These are phyloP conservation scores for Microcebus lehilahytsara DNA, from an alignment of 2,113 vertebrate species.

Conservation along the genomic window DNA sequence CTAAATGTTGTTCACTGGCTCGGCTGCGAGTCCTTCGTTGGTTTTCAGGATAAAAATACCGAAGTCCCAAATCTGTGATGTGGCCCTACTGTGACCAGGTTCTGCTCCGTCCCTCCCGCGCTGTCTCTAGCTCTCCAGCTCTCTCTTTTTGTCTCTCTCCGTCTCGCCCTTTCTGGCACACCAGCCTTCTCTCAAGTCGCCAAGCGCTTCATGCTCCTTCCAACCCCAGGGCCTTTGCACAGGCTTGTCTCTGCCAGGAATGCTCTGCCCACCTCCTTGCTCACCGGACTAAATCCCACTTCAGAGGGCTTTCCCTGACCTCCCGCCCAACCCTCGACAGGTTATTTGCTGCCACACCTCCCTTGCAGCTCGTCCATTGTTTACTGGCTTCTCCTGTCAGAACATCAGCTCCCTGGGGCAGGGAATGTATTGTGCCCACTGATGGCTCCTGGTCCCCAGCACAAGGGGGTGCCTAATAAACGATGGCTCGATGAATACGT, in stretches of 20 bases:
- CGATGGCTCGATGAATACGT: accelerated
- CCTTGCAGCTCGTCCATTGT: background rate
- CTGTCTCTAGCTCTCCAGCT: background rate
- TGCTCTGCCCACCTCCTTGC: background rate
- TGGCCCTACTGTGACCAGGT: background rate
- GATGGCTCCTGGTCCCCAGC: background rate
- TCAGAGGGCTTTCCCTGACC: background rate
- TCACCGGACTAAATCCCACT: background rate
- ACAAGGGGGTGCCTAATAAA: background rate
- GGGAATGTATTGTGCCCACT: no score
- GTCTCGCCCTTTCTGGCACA: background rate
- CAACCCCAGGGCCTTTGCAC: background rate
- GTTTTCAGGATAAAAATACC: background rate
- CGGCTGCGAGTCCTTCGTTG: background rate
- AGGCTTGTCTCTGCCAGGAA: background rate
- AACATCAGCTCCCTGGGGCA: background rate
- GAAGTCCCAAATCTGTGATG: background rate
- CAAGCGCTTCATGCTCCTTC: background rate
- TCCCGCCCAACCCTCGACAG: background rate
- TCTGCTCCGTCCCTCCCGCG: no score
- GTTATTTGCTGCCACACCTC: background rate
- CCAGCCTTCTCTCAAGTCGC: background rate
- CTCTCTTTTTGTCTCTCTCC: background rate
- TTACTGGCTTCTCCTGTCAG: background rate
- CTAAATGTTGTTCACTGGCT: background rate